These are phyloP conservation scores for Setipinna tenuifilis DNA, from an alignment of 2,797 vertebrate species.

Conservation along the genomic window DNA sequence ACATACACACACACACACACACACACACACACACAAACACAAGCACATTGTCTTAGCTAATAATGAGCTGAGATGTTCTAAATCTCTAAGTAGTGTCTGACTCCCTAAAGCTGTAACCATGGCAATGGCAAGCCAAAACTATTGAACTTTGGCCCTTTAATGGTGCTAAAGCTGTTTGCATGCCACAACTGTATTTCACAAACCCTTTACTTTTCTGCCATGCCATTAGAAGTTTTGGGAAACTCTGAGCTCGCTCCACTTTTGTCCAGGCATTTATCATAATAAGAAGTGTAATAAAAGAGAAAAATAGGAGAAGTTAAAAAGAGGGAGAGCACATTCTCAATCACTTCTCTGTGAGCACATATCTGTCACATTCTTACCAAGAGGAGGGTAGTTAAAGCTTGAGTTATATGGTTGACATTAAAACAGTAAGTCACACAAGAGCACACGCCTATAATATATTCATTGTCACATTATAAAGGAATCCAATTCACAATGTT, in stretches of 20 bases:
- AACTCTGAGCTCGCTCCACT: not conserved
- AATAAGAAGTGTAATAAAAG: too few species aligned
- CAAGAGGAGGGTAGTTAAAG: too few species aligned
- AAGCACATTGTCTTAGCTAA: not conserved
- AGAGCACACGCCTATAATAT: too few species aligned
- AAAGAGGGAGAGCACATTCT: too few species aligned
- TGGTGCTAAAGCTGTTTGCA: not conserved
- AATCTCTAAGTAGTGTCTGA: not conserved
- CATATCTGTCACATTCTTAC: too few species aligned
- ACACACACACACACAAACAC: conserved; percentile 4
- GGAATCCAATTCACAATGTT: too few species aligned
- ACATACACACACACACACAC: not conserved
- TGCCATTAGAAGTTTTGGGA: not conserved
- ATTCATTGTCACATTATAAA: too few species aligned
- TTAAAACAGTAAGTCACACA: too few species aligned
- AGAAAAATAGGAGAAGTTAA: too few species aligned
- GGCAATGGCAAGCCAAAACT: not conserved
- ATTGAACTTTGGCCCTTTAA: not conserved
- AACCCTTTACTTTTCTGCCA: not conserved
- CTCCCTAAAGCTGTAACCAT: not conserved
- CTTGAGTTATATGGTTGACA: too few species aligned
- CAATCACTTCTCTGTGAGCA: too few species aligned
- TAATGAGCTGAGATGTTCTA: not conserved
- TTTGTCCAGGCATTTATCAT: not conserved
- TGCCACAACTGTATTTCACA: not conserved